These are phyloP conservation scores for Drosophila chauvacae DNA, from an alignment of 1,140 invertebrate species.

Conservation along the genomic window DNA sequence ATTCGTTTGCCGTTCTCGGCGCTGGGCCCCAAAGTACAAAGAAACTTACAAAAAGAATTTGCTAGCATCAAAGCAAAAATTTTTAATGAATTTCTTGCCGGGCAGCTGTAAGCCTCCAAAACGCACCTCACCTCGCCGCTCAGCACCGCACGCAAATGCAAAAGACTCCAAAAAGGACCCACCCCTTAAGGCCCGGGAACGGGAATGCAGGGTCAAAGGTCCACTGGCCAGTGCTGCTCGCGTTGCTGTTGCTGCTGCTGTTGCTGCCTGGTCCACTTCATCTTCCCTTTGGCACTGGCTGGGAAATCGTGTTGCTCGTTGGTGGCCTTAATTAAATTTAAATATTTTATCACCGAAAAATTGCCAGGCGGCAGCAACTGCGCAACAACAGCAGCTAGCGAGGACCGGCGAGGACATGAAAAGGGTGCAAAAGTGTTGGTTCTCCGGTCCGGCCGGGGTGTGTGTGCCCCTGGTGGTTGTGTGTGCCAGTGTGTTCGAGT, in stretches of 20 bases:
- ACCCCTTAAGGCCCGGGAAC: constrained; percentile 17
- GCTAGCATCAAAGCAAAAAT: constrained; percentile 83
- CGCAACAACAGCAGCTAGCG: constrained; percentile 54
- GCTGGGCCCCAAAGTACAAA: constrained; percentile 48
- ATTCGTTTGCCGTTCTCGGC: constrained; percentile 16
- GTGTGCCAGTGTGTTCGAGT: constrained; percentile 49
- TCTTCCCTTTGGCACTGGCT: constrained; percentile 68
- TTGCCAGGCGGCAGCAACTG: constrained; percentile 80
- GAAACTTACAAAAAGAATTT: constrained; percentile 81
- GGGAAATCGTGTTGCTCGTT: constrained; percentile 80
- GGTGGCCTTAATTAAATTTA: constrained; percentile 85
- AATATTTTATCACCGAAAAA: constrained; percentile 85
- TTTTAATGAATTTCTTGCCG: constrained; percentile 82
- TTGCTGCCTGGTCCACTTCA: constrained; percentile 40
- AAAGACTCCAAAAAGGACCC: constrained; percentile 39
- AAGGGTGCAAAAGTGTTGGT: constrained; percentile 72
- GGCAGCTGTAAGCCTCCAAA: constrained; percentile 68
- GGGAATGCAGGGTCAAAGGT: constrained; percentile 56
- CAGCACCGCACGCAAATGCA: constrained; percentile 52
- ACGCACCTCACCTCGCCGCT: constrained; percentile 45
- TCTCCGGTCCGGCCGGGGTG: constrained; percentile 6
- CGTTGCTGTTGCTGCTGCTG: constrained; percentile 3
- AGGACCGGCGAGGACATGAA: constrained; percentile 48
- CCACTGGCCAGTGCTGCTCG: constrained; percentile 7
- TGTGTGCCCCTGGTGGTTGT: neutral